phyloP scores from a whole-genome alignment of 2,113 vertebrate species.

The Antennarius striatus region DNA sequence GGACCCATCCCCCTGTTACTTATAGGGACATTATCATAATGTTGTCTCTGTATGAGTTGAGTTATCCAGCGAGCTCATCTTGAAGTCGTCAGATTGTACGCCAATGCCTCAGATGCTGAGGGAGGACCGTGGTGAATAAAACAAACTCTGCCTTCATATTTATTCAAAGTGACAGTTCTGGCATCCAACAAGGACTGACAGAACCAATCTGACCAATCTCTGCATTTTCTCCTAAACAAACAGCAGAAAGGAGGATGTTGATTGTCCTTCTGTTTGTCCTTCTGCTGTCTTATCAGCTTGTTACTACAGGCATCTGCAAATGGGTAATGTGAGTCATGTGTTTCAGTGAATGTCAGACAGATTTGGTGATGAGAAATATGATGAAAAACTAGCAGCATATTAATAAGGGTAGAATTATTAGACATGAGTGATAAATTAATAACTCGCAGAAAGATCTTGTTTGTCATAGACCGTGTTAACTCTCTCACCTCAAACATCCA shows the following conservation, averaged over 20 bases:
- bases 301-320: slow-evolving; percentile 38
- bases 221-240: slow-evolving; percentile 54
- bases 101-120: slow-evolving; percentile 41
- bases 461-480: slow-evolving; percentile 59
- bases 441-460: slow-evolving; percentile 49
- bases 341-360: no score
- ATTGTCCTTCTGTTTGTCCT: slow-evolving; percentile 54
- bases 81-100: slow-evolving; percentile 44
- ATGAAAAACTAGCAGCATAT: no score
- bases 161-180: slow-evolving; percentile 62
- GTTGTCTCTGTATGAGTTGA: slow-evolving; percentile 51
- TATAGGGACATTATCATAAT: slow-evolving; percentile 70
- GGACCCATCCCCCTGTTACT: slow-evolving; percentile 66
- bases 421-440: slow-evolving; percentile 32
- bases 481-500: slow-evolving; percentile 70
- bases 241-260: slow-evolving; percentile 44
- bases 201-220: slow-evolving; percentile 47
- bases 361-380: no score
- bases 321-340: no score
- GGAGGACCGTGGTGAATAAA: slow-evolving; percentile 36
- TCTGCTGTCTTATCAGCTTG: slow-evolving; percentile 31
- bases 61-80: slow-evolving; percentile 60
- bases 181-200: slow-evolving; percentile 59
- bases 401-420: slow-evolving; percentile 17
- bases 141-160: slow-evolving; percentile 41